Evolutionary conservation across 2,888 invertebrate species (phyloP).

Genomic region (Stenchaetothrips biformis): DNA sequence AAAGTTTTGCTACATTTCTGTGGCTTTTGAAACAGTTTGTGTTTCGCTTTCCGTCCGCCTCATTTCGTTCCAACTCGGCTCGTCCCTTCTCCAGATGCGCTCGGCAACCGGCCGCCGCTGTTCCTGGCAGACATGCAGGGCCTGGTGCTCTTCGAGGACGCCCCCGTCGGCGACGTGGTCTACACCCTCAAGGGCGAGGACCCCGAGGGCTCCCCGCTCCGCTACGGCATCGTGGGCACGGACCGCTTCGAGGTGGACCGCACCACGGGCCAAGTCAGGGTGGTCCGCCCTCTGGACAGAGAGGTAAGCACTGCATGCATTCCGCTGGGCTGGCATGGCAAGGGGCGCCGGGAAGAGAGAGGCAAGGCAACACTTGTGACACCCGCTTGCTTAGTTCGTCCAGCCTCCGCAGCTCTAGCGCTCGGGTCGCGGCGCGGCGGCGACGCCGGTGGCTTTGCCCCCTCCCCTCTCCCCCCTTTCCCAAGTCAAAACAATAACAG

Average conservation of each 20-base stretch:
- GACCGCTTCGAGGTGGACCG: slow-evolving; percentile 75
- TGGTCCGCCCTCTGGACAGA: slow-evolving; percentile 73
- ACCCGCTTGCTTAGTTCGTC: neutral
- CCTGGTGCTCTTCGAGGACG: slow-evolving; percentile 70
- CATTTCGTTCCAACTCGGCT: no score
- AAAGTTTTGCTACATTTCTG: no score
- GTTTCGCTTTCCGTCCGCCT: no score
- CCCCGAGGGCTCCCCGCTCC: slow-evolving; percentile 71
- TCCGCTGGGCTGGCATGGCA: neutral
- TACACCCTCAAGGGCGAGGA: slow-evolving; percentile 73
- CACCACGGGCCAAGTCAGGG: slow-evolving; percentile 69
- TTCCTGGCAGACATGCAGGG: slow-evolving; percentile 74
- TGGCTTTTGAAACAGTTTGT: no score
- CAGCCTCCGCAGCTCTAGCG: neutral
- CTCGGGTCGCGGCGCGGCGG: neutral
- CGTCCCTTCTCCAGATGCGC: slow-evolving; percentile 42
- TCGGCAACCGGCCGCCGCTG: slow-evolving; percentile 62
- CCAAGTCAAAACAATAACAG: no score
- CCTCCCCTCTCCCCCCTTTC: neutral
- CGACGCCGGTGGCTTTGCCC: neutral
- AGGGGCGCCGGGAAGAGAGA: neutral
- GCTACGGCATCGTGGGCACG: slow-evolving; percentile 70
- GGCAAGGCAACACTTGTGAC: neutral
- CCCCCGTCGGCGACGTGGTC: slow-evolving; percentile 71
- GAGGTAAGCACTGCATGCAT: slow-evolving; percentile 58